Evolutionary conservation across 2,113 vertebrate species (phyloP), one percentile per base, ranked within the genome.

Genomic region (Sterrhoptilus dennistouni): DNA sequence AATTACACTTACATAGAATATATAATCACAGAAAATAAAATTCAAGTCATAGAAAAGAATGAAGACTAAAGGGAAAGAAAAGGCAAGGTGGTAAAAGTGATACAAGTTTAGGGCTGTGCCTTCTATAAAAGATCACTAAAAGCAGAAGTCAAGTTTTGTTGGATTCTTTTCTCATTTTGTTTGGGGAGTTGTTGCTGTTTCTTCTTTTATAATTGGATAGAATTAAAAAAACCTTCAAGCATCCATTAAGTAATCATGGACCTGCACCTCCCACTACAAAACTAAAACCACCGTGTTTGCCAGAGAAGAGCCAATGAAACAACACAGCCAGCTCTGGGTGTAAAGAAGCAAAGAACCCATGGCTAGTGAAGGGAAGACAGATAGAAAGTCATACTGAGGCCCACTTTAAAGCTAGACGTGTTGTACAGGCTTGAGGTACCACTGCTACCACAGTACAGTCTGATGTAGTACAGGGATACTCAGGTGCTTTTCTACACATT

Each of bases 21-120:
- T 96, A 96, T 91, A 98, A 97, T 97, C 95, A 98, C 85, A 97
- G 96, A 96, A 98, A 98, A 98, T 97, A 98, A 98, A 98, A 97
- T 99, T 99, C 98, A 99, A 99, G 98, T 99, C 98, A 98, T 95
- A 98, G 97, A 98, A 99, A 98, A 99, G 98, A 98, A 97, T 94
- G 90, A 98, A 98, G 93, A 98, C 79, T 93, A 92, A 89, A 96
- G 93, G 87, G 89, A 97, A 98, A 98, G 97, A 97, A 97, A 97
- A 97, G 93, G 97, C 96, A 96, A 98, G 98, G 98, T 98, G 98
- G 97, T 97, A 97, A 96, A 98, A 95, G 97, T 94, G 98, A 98
- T 97, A 96, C 68, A 97, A 93, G 95, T 98, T 98, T 70, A 94
- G 93, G 97, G 97, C 82, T 95, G 97, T 96, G 97, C 97, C 97